Evolutionary conservation across 1,140 invertebrate genomes (phyloP).

Genomic region (Trypoxylus dichotomus): DNA sequence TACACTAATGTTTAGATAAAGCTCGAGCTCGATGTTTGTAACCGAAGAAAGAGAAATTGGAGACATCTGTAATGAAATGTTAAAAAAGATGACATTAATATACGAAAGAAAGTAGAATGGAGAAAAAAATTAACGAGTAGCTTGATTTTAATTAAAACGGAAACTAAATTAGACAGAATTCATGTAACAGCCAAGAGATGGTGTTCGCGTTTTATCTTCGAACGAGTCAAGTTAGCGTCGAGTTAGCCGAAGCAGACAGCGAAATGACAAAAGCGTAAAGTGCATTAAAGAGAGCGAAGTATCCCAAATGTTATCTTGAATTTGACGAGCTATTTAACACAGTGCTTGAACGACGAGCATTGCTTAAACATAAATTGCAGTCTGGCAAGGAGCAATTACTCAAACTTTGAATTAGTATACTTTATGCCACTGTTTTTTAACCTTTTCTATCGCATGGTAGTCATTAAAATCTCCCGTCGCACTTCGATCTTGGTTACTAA

Average conservation of each 20-base stretch:
- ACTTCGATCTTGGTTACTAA: too few species aligned
- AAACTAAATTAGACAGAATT: constrained; percentile 16
- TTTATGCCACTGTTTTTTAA: too few species aligned
- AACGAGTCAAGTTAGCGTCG: neutral
- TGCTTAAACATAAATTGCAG: neutral
- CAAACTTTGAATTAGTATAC: too few species aligned
- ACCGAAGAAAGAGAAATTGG: too few species aligned
- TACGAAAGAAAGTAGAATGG: neutral
- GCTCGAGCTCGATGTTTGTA: too few species aligned
- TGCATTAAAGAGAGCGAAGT: neutral
- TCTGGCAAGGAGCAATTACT: neutral
- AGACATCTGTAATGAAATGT: too few species aligned
- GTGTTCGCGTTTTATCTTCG: neutral
- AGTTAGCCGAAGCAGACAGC: neutral
- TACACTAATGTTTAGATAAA: too few species aligned
- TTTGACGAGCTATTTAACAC: neutral
- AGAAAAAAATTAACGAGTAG: neutral
- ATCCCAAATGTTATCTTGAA: neutral
- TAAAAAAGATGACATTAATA: too few species aligned
- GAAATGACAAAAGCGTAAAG: neutral
- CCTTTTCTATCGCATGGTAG: too few species aligned
- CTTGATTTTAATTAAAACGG: constrained; percentile 22
- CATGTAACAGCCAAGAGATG: neutral
- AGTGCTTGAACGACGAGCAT: neutral
- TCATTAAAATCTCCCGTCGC: too few species aligned